Evolutionary conservation across 1,140 invertebrate genomes (phyloP), one percentile per base, ranked within the genome.

Genomic region (Lucilia cuprina): DNA sequence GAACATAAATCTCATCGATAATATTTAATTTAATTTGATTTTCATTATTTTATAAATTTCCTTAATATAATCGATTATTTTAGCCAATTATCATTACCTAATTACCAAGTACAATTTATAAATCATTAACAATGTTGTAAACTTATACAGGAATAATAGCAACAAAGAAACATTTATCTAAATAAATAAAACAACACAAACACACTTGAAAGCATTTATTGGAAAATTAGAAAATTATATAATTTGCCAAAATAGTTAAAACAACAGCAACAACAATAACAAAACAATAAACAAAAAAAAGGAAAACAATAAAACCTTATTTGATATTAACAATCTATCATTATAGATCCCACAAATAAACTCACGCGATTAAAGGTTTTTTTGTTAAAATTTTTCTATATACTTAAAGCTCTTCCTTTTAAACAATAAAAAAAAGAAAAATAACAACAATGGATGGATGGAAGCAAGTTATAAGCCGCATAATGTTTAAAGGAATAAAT

Each of bases 221-320:
- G 41, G n/a, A 70, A 70, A 70, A 70, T 70, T 21, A 70, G 65
- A 70, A 70, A 70, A 70, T 70, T 70, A 70, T 70, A 70, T 70
- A 70, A 70, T 21, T 70, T 70, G 21, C 65, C 10, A 70, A 17
- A 60, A 60, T n/a, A 41, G 41, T 41, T 41, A 41, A 41, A 7
- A 41, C 5, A 41, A 41, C n/a, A n/a, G n/a, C n/a, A 60, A 60
- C 13, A 60, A 60, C 13, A 60, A 60, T n/a, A 60, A n/a, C 2
- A 60, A 30, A 30, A 30, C 1, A n/a, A 60, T 12, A 60, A 19
- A 17, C n/a, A 21, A 21, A 70, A 21, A 21, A 70, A 21, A 5
- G 7, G 1, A 21, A 70, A 70, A 70, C 65, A 70, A 70, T 19
- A 70, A 70, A 70, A 70, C 19, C 17, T 70, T 70, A 70, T 70